Evolutionary conservation across 2,797 vertebrate species (phyloP).

Genomic region (Psittacula echo): DNA sequence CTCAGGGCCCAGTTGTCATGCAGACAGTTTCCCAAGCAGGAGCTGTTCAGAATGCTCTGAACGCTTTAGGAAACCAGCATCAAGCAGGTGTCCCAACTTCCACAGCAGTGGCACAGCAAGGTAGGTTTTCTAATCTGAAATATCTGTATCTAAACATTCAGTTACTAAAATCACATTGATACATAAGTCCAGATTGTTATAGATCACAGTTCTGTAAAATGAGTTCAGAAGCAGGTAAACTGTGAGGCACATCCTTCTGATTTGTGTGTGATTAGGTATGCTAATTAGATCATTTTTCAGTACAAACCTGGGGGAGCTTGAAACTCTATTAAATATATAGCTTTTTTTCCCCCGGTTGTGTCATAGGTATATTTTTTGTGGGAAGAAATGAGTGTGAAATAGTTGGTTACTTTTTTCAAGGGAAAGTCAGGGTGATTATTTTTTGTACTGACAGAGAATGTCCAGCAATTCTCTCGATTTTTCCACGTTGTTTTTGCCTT

Average conservation of each 20-base stretch:
- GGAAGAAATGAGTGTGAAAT: neutral
- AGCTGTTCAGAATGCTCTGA: slow-evolving; percentile 83
- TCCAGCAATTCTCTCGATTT: neutral
- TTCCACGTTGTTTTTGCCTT: neutral
- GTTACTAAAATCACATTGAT: rapidly evolving
- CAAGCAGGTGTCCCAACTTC: slow-evolving; percentile 76
- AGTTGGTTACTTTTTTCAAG: neutral
- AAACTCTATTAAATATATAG: neutral
- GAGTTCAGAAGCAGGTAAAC: neutral
- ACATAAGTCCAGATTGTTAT: rapidly evolving
- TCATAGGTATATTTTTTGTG: neutral
- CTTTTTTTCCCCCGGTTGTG: neutral
- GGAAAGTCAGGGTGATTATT: neutral
- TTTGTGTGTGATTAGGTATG: neutral
- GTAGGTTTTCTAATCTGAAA: slow-evolving; percentile 67
- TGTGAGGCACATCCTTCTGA: neutral
- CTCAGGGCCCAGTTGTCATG: slow-evolving; percentile 91
- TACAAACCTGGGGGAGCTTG: neutral
- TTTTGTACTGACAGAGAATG: neutral
- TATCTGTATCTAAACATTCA: neutral
- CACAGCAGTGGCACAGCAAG: slow-evolving; percentile 81
- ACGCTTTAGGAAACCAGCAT: slow-evolving; percentile 82
- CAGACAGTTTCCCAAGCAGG: slow-evolving; percentile 87
- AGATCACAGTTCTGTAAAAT: neutral
- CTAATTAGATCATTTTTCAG: neutral